A percentile compares a stretch with the other conserved stretches of the same genome.
Evolutionary conservation across 1,140 invertebrate genomes (phyloP).

Genomic region (Stegodyphus mimosarum): DNA sequence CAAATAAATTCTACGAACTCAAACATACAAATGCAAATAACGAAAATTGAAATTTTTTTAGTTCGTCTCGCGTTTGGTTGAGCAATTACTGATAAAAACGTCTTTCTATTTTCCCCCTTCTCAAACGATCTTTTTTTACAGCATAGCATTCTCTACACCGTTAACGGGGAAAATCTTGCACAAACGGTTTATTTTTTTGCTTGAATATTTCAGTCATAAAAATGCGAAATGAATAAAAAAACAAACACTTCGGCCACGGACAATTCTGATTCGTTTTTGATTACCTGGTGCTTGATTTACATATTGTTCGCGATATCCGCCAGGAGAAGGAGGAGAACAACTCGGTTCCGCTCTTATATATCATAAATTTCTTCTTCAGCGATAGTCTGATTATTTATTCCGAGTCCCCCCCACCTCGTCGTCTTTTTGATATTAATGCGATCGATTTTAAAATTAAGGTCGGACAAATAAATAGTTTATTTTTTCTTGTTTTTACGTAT

Average conservation of each 20-base stretch:
- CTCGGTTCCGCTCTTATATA: background rate
- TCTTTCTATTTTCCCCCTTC: no score
- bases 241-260: background rate
- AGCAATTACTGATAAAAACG: no score
- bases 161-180: no score
- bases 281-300: slow-evolving; percentile 41
- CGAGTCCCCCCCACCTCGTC: background rate
- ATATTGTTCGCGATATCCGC: slow-evolving; percentile 36
- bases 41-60: no score
- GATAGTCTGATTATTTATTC: slow-evolving; percentile 12
- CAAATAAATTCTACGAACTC: no score
- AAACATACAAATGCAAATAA: no score
- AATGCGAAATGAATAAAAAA: no score
- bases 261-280: slow-evolving; percentile 52
- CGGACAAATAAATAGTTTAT: slow-evolving; percentile 40
- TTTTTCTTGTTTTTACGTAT: background rate
- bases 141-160: no score
- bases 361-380: slow-evolving; percentile 11
- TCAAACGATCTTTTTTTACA: no score
- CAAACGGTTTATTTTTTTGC: no score
- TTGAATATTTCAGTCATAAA: no score
- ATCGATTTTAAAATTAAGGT: slow-evolving; percentile 55
- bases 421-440: slow-evolving; percentile 36
- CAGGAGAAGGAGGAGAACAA: slow-evolving; percentile 4
- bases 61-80: no score